Evolutionary conservation across 2,113 vertebrate species (phyloP).

Genomic region (Machaerirhynchus nigripectus): DNA sequence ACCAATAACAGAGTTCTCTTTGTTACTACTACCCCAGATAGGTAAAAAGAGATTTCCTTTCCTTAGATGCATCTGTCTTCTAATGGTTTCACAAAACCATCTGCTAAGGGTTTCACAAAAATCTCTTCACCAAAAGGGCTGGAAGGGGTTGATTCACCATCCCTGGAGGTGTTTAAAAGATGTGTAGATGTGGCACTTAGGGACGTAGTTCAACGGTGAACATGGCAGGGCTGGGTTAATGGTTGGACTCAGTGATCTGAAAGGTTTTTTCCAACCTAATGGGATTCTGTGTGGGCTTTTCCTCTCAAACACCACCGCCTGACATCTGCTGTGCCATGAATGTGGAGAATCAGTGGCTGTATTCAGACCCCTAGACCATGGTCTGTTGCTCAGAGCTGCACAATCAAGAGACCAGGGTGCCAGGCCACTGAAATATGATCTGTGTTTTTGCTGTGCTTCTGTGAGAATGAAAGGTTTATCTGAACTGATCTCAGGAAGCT

Average conservation of each 20-base stretch:
- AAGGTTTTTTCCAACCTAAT: not conserved
- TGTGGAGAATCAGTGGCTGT: not conserved
- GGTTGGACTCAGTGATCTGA: not conserved
- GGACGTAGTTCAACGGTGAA: not conserved
- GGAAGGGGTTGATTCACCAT: not conserved
- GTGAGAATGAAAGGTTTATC: not conserved
- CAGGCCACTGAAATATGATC: not conserved
- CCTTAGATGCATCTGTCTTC: not conserved
- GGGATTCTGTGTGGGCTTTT: not conserved
- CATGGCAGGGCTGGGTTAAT: not conserved
- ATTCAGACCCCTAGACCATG: not conserved
- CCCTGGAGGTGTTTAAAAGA: not conserved
- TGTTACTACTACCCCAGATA: not conserved
- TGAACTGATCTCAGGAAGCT: not conserved
- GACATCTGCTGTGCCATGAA: not conserved
- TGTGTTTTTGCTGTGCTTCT: not conserved
- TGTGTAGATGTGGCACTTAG: not conserved
- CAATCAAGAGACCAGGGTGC: not conserved
- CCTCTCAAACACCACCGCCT: not conserved
- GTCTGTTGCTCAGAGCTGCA: not conserved
- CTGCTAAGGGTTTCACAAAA: not conserved
- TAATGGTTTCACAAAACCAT: not conserved
- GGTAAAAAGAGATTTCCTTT: not conserved
- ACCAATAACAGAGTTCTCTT: not conserved
- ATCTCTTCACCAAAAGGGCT: not conserved